Evolutionary conservation across 2,888 invertebrate genomes (phyloP), one percentile per base, ranked within the genome.

Genomic region (Thereva nobilitata): DNA sequence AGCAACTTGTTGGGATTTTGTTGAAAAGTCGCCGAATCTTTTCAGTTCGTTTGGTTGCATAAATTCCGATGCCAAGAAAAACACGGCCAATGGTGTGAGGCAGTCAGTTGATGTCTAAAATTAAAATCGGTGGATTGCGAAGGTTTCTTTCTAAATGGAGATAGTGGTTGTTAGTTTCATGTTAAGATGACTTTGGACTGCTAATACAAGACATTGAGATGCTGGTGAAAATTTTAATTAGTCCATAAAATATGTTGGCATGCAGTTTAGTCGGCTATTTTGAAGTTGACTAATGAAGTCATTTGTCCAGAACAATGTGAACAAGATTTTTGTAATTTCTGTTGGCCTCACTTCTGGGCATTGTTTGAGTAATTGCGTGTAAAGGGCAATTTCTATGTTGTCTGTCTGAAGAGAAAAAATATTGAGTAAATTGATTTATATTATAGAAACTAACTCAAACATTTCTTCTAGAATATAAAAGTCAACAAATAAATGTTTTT

Each of bases 151-250:
- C 23, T 23, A 23, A 49, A 37, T 45, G 57, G 9, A 12, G n/a
- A n/a, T 37, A 8, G n/a, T 9, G 44, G 9, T 37, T 41, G n/a
- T 41, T 53, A 40, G 38, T 41, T 49, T 23, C 23, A 2, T 23
- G 50, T 40, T 10, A 23, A 6, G 40, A 38, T 49, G 12, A 59
- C 38, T 47, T 49, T 40, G 23, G 35, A 34, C 59, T 42, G 49
- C 40, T 50, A 23, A 12, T 50, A 40, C 61, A 47, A 61, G 40
- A 61, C 49, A 61, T 9, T 50, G 34, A 49, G 50, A 40, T 50
- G 50, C 41, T 61, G 61, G 61, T 50, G 61, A 61, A 61, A 49
- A 61, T 61, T 61, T 61, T 61, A 61, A 50, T 61, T 61, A 61
- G 61, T 38, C 50, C 61, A 40, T 61, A 42, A 61, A 61, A 61